Evolutionary conservation across 1,140 invertebrate species (phyloP).

Genomic region (Caenorhabditis latens): DNA sequence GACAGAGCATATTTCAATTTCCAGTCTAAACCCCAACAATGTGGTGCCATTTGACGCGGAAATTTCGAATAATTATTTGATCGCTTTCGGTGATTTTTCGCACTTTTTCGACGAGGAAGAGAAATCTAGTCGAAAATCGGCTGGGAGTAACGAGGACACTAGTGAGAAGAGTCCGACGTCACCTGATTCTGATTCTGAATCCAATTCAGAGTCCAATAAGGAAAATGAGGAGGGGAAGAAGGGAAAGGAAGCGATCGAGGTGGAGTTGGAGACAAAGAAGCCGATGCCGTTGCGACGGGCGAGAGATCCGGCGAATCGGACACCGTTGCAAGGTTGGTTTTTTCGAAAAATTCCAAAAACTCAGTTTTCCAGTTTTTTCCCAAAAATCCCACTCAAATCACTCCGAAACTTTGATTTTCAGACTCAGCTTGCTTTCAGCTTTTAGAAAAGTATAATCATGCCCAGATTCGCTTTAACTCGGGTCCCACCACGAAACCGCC

Average conservation of each 20-base stretch:
- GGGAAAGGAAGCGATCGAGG: slow-evolving; percentile 57
- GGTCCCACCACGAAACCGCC: too few species aligned
- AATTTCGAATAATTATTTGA: not conserved
- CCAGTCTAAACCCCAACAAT: not conserved
- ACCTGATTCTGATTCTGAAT: not conserved
- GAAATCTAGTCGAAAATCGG: not conserved
- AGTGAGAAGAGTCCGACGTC: slow-evolving; percentile 21
- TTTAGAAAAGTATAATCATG: too few species aligned
- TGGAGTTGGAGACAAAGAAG: not conserved
- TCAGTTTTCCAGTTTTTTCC: not conserved
- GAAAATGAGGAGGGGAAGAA: not conserved
- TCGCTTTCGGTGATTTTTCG: not conserved
- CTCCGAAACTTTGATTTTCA: too few species aligned
- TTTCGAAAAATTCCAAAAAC: too few species aligned
- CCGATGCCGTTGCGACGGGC: slow-evolving; percentile 34
- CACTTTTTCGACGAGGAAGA: not conserved
- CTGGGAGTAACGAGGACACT: not conserved
- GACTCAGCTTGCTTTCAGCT: too few species aligned
- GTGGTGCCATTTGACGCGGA: not conserved
- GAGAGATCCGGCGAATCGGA: slow-evolving; percentile 38
- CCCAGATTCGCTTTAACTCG: too few species aligned
- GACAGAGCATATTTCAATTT: too few species aligned
- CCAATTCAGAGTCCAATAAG: slow-evolving; percentile 69
- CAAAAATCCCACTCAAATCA: too few species aligned
- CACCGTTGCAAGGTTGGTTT: not conserved